These are phyloP conservation scores for Chymomyza procnemis DNA, from an alignment of 2,888 invertebrate species.

Conservation along the genomic window DNA sequence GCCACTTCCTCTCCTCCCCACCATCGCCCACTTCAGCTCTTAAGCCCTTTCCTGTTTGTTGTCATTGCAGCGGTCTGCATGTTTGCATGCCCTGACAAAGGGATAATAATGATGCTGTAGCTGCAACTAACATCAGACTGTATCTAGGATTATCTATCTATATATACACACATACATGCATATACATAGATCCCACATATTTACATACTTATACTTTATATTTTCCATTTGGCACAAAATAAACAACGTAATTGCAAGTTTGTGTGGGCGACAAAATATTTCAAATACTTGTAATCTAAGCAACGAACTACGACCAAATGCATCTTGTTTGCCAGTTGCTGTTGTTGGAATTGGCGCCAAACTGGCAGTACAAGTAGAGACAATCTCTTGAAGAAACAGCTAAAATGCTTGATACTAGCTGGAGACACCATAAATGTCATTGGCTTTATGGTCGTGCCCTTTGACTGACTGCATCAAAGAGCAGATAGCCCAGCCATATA, in stretches of 20 bases:
- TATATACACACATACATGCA: slow-evolving; percentile 14
- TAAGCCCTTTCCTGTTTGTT: background rate
- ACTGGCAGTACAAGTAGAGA: slow-evolving; percentile 34
- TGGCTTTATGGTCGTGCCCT: slow-evolving; percentile 31
- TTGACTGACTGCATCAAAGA: background rate
- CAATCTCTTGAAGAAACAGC: slow-evolving; percentile 35
- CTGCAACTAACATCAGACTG: slow-evolving; percentile 16
- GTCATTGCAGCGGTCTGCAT: slow-evolving; percentile 44
- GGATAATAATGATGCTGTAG: slow-evolving; percentile 49
- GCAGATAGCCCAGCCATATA: background rate
- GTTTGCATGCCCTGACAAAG: slow-evolving; percentile 68
- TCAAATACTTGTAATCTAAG: background rate
- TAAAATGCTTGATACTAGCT: background rate
- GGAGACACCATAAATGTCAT: slow-evolving; percentile 27
- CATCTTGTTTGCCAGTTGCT: slow-evolving; percentile 39
- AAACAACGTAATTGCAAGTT: slow-evolving; percentile 72
- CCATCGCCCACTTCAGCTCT: background rate
- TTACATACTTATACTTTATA: slow-evolving; percentile 31
- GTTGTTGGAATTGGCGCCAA: slow-evolving; percentile 68
- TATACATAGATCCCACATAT: too few species aligned
- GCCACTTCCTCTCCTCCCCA: background rate
- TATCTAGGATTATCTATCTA: slow-evolving; percentile 15
- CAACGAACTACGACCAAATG: background rate
- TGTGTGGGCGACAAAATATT: slow-evolving; percentile 66
- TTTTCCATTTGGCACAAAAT: slow-evolving; percentile 59